A percentile compares a stretch with the other conserved stretches of the same genome.
phyloP scores from a whole-genome alignment of 2,113 vertebrate genomes.

The Antechinus stuartii region DNA sequence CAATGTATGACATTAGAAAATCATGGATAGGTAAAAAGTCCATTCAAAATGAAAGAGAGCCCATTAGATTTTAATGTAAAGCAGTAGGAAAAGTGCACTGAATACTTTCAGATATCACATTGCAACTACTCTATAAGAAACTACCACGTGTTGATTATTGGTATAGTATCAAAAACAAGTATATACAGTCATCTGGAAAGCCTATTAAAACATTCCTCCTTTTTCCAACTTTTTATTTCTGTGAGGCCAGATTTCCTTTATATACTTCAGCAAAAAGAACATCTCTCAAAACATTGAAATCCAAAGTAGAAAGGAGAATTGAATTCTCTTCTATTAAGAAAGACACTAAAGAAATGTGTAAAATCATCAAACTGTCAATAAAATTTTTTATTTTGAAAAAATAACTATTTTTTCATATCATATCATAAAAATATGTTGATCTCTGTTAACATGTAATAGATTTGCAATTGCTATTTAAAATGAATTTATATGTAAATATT shows the following conservation, averaged over 20 bases:
- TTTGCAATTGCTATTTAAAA: neutral
- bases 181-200: neutral
- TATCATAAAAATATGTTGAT: neutral
- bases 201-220: neutral
- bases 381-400: neutral
- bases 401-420: neutral
- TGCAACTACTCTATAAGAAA: neutral
- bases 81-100: neutral
- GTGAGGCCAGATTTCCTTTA: neutral
- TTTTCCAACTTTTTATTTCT: neutral
- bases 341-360: neutral
- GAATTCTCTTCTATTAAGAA: neutral
- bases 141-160: neutral
- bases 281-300: neutral
- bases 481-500: neutral
- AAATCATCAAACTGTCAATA: neutral
- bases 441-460: neutral
- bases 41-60: neutral
- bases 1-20: neutral
- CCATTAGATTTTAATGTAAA: neutral
- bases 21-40: neutral
- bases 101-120: neutral
- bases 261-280: neutral
- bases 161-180: neutral
- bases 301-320: neutral